phyloP scores from a whole-genome alignment of 2,797 vertebrate species.

The Heliangelus exortis region DNA sequence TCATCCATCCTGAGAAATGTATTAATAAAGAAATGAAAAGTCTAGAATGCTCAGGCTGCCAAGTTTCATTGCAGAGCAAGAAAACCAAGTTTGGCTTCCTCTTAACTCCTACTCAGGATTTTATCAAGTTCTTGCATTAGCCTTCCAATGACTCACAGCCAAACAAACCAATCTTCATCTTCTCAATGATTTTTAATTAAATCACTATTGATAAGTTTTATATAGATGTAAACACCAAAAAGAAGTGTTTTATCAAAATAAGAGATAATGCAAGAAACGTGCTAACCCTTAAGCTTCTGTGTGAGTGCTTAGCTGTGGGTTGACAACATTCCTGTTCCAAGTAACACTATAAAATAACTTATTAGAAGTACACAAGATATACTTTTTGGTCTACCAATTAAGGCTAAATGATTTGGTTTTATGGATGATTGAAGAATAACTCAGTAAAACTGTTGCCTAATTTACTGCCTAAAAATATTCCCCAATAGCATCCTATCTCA shows the following conservation, averaged over 20 bases:
- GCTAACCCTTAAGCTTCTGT: neutral
- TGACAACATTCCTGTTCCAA: neutral
- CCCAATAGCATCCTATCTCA: neutral
- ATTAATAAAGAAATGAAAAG: constrained; percentile 54
- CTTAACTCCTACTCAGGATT: constrained; percentile 46
- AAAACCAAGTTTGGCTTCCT: constrained; percentile 29
- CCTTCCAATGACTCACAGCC: constrained; percentile 47
- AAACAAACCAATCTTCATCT: constrained; percentile 38
- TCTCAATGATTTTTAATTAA: constrained; percentile 27
- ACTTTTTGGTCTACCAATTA: neutral
- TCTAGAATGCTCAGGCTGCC: constrained; percentile 22
- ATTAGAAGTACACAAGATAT: neutral
- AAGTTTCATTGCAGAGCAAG: constrained; percentile 13
- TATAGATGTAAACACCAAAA: neutral
- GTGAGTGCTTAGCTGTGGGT: neutral
- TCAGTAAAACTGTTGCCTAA: neutral
- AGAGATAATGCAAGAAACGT: neutral
- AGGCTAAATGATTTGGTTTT: neutral
- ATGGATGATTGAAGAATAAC: neutral
- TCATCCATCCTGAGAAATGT: neutral
- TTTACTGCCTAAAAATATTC: neutral
- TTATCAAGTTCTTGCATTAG: constrained; percentile 51
- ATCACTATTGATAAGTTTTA: constrained; percentile 18
- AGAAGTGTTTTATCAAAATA: neutral
- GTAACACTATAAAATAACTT: neutral